Base-by-base conservation (phyloP, 2,888 invertebrate species). In the Tiliacea aurago region DNA sequence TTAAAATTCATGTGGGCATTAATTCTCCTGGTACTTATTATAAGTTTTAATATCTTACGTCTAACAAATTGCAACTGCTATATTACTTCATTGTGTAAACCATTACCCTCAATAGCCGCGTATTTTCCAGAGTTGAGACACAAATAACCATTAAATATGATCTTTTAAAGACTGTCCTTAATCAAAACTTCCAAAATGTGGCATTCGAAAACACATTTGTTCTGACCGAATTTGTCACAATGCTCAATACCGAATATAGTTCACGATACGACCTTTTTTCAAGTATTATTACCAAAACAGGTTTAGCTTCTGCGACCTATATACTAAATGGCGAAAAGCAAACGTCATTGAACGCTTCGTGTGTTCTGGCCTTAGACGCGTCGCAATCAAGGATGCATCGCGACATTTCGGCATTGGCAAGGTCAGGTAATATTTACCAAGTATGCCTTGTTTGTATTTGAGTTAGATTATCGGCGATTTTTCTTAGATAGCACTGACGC, bases 321-420 rank as follows among this genome's bases (percentile, higher is more conserved):
- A 85, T 84, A 70, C 18, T 43, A 85, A 87, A 76, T 75, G 64
- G 78, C 76, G 78, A 81, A 80, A 76, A 80, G 64, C 78, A 65
- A 77, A 78, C 83, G 87, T 80, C 86, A 89, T 85, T 88, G 88
- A 88, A 88, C 88, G 71, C 53, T 77, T 58, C 68, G 74, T 71
- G 73, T 73, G 66, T 63, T 55, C 53, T 73, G 75, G 76, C 84
- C 84, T 86, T 76, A 84, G 76, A 77, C 51, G 70, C 67, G 71
- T 63, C 68, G 73, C 62, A 77, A 74, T 84, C 88, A 89, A 87
- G 88, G 87, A 88, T 87, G 78, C 74, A 78, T 76, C 62, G 66
- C 58, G 67, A 80, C 72, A 76, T 72, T 76, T 28, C 28, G 28
- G 28, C 28, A 64, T 68, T 55, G 75, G 72, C 86, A 80, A 85